Percentiles rank a stretch among this genome's conserved stretches.
Conservation (phyloP, 2,888 invertebrate species). For the Nomada fucata region DNA sequence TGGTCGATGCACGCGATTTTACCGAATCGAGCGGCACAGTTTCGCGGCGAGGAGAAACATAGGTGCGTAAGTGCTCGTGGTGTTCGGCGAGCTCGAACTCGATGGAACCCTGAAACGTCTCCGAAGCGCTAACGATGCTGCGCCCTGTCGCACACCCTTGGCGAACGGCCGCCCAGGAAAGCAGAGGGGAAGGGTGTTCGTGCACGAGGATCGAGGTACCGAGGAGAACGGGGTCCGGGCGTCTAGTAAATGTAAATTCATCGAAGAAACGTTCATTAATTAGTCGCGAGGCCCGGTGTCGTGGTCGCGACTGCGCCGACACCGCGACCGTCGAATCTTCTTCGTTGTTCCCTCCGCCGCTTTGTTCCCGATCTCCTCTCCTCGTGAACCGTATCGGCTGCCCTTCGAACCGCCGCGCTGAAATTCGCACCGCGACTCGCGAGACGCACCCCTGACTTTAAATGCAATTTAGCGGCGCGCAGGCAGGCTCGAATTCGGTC, state of each 20-base stretch:
- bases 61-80: not conserved
- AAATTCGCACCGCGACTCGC: not conserved
- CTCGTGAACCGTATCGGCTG: constrained; percentile 30
- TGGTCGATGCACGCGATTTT: constrained; percentile 2
- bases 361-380: constrained; percentile 19
- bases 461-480: not conserved
- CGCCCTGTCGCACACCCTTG: constrained; percentile 66
- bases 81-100: constrained; percentile 65
- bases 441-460: constrained; percentile 3
- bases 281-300: constrained; percentile 81
- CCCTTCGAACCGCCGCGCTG: constrained; percentile 15
- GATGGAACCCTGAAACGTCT: constrained; percentile 54
- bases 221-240: constrained; percentile 37
- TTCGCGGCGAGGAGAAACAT: not conserved
- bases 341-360: constrained; percentile 33
- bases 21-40: constrained; percentile 34
- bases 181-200: constrained; percentile 28
- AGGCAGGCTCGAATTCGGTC: no score
- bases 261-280: constrained; percentile 83
- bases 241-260: constrained; percentile 82
- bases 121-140: constrained; percentile 76
- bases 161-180: constrained; percentile 14
- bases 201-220: constrained; percentile 25
- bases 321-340: constrained; percentile 25
- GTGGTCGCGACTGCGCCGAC: constrained; percentile 49